These are phyloP conservation scores for Drosophila pullipes DNA, from an alignment of 2,888 invertebrate species.

Conservation along the genomic window DNA sequence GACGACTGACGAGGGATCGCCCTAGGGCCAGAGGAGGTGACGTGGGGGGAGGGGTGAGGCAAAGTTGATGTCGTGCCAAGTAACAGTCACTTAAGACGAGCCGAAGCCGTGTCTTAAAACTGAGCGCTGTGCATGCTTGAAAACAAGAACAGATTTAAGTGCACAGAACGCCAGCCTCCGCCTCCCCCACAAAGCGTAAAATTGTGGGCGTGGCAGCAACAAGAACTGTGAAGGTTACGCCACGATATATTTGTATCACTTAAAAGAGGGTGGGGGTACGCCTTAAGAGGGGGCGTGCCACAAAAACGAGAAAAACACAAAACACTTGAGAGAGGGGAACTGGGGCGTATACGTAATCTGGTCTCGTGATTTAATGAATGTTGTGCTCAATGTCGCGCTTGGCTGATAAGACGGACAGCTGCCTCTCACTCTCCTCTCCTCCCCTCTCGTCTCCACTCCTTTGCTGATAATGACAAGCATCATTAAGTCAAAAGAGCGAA, in stretches of 20 bases:
- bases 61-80: conserved; percentile 58
- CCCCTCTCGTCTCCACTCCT: accelerated
- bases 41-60: background rate
- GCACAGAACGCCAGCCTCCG: conserved; percentile 32
- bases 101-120: conserved; percentile 56
- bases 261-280: conserved; percentile 3
- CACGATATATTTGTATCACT: conserved; percentile 47
- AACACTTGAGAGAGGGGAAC: background rate
- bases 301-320: conserved; percentile 52
- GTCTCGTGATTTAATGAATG: conserved; percentile 70
- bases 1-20: background rate
- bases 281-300: conserved; percentile 37
- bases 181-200: background rate
- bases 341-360: conserved; percentile 58
- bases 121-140: conserved; percentile 66
- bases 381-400: conserved; percentile 58
- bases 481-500: conserved; percentile 57
- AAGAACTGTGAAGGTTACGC: conserved; percentile 33
- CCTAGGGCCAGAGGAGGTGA: background rate
- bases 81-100: conserved; percentile 73
- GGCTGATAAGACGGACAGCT: conserved; percentile 40
- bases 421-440: too few relatives aligned
- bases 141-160: conserved; percentile 76
- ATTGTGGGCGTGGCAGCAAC: conserved; percentile 33
- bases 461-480: conserved; percentile 73